Evolutionary conservation across 2,797 vertebrate genomes (phyloP).

Genomic region (Craterocephalus amniculus): DNA sequence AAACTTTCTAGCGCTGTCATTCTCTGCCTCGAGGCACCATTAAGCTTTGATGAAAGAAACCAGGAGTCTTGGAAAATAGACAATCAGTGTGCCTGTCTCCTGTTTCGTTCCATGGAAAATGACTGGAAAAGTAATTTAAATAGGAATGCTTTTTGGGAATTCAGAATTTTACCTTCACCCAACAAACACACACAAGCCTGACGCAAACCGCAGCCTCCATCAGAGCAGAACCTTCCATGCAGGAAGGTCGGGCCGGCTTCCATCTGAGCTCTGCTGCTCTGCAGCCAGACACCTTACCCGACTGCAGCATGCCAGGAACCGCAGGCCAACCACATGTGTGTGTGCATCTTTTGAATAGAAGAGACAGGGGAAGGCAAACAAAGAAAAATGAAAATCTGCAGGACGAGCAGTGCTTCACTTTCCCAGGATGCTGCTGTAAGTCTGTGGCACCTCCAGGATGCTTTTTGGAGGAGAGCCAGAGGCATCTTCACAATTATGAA

Average conservation of each 20-base stretch:
- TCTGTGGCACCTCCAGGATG: slow-evolving; percentile 42
- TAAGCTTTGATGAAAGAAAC: slow-evolving; percentile 62
- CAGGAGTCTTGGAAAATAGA: slow-evolving; percentile 57
- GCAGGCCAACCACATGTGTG: not conserved
- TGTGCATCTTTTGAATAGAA: slow-evolving; percentile 31
- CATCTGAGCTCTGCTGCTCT: slow-evolving; percentile 31
- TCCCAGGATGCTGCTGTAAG: slow-evolving; percentile 17
- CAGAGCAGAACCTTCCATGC: slow-evolving; percentile 24
- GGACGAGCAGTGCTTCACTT: slow-evolving; percentile 14
- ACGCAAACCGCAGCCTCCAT: slow-evolving; percentile 31
- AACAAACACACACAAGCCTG: slow-evolving; percentile 31
- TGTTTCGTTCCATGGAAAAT: slow-evolving; percentile 59
- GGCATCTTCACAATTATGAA: slow-evolving; percentile 34
- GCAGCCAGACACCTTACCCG: slow-evolving; percentile 36
- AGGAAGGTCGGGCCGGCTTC: slow-evolving; percentile 40
- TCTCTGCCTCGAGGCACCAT: slow-evolving; percentile 29
- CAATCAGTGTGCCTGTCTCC: slow-evolving; percentile 46
- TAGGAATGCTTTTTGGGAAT: slow-evolving; percentile 60
- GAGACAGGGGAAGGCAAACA: slow-evolving; percentile 22
- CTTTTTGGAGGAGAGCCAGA: slow-evolving; percentile 45
- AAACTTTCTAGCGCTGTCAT: slow-evolving; percentile 30
- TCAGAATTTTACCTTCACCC: slow-evolving; percentile 50
- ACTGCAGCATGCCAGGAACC: slow-evolving; percentile 13
- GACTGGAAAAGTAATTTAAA: slow-evolving; percentile 60
- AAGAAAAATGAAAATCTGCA: slow-evolving; percentile 20